Conservation (phyloP, 2,113 vertebrate genomes). For the Misgurnus mizolepis region DNA sequence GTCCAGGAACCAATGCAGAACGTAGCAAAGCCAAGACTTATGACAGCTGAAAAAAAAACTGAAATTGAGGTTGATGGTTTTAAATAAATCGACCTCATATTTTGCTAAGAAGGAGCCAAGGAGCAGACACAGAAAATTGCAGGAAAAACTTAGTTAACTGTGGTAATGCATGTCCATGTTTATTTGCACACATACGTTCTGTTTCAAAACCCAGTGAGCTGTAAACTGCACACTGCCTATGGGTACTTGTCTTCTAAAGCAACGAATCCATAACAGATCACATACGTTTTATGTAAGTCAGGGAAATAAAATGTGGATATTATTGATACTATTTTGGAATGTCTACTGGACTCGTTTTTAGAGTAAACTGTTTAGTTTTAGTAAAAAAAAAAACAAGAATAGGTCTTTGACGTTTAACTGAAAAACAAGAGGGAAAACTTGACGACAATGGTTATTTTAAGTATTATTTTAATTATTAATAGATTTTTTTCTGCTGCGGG, state of each 20-base stretch:
- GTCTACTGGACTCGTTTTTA: too few species aligned
- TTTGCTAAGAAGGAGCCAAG: slow-evolving; percentile 68
- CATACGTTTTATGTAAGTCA: background rate
- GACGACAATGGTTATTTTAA: too few species aligned
- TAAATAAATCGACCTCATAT: slow-evolving; percentile 73
- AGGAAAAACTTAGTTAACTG: slow-evolving; percentile 67
- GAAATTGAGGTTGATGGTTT: slow-evolving; percentile 61
- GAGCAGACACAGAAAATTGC: slow-evolving; percentile 63
- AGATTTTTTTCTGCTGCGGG: slow-evolving; percentile 34
- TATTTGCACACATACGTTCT: slow-evolving; percentile 60
- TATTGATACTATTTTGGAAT: too few species aligned
- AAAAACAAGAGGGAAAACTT: too few species aligned
- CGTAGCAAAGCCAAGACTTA: slow-evolving; percentile 48
- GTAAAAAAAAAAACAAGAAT: too few species aligned
- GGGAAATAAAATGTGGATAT: too few species aligned
- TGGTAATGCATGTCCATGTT: slow-evolving; percentile 52
- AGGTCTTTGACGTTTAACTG: too few species aligned
- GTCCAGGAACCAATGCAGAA: slow-evolving; percentile 55
- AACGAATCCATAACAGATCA: background rate
- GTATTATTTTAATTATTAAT: background rate
- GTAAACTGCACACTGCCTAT: background rate
- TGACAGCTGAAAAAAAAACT: slow-evolving; percentile 57
- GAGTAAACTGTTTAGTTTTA: too few species aligned
- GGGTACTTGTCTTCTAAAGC: background rate
- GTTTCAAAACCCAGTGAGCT: slow-evolving; percentile 16